Evolutionary conservation across 2,888 invertebrate genomes (phyloP), one percentile per base, ranked within the genome.

Genomic region (Lymantria dispar): DNA sequence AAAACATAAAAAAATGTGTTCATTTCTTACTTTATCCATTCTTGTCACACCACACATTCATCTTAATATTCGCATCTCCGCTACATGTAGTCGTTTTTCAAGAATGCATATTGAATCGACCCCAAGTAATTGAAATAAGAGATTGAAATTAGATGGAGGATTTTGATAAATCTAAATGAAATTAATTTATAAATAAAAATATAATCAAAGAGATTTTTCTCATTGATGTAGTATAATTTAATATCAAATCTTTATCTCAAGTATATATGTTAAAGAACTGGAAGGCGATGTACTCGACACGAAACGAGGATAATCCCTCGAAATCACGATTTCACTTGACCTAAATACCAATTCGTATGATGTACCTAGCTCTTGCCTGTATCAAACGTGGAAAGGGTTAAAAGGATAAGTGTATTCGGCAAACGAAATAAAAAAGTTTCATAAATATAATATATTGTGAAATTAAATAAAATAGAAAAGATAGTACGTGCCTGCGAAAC

Each of bases 341-440:
- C 65, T 57, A 62, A 58, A 65, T 62, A 56, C 56, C 62, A 54
- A 61, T 61, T 64, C 58, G 64, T 64, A 57, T 42, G 12, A 40
- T 40, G 15, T 40, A 14, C 40, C 7, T 40, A 14, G 15, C 7
- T 7, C 40, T 40, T 14, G 40, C 40, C 8, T 40, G 40, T 40
- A 40, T 40, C 14, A 40, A 40, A 8, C 40, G 31, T 8, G 31
- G 30, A 31, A 30, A 29, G 22, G 29, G 36, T 45, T 45, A 12
- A 22, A 38, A 12, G 31, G 46, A n/a, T 31, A 40, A 46, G 33
- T 33, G 40, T 40, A 12, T 40, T n/a, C 11, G 11, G 42, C 12
- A 11, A 42, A 42, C n/a, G 11, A 41, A 42, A 42, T n/a, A 42
- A n/a, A 12, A n/a, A 38, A 38, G 12, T n/a, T 2, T 38, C 3